phyloP scores from a whole-genome alignment of 2,797 vertebrate species.

The Urosaurus nigricauda region DNA sequence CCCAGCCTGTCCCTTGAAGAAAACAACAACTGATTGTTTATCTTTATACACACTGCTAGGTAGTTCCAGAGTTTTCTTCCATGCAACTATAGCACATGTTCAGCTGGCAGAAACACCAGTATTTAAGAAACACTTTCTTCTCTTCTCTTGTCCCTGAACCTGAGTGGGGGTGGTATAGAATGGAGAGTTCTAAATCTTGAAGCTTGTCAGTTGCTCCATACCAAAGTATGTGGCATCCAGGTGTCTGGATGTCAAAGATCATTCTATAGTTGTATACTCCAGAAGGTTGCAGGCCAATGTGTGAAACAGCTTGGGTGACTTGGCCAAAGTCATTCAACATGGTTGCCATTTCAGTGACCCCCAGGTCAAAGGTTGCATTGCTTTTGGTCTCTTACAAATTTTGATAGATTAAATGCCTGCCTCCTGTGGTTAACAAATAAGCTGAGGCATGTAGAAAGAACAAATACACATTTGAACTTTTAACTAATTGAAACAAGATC shows the following conservation, averaged over 20 bases:
- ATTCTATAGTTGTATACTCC: constrained; percentile 70
- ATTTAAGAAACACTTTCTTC: constrained; percentile 56
- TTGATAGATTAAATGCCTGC: constrained; percentile 77
- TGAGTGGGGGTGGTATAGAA: constrained; percentile 45
- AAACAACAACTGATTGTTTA: not conserved
- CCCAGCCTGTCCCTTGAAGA: not conserved
- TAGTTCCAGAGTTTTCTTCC: constrained; percentile 27
- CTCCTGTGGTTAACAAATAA: constrained; percentile 74
- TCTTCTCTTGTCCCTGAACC: constrained; percentile 62
- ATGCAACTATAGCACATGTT: constrained; percentile 11
- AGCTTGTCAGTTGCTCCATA: constrained; percentile 77
- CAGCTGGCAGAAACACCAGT: constrained; percentile 42
- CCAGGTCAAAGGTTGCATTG: constrained; percentile 73
- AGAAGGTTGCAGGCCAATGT: constrained; percentile 67
- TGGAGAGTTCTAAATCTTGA: constrained; percentile 69
- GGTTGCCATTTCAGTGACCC: constrained; percentile 68
- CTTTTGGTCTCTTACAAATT: constrained; percentile 78
- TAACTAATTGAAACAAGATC: constrained; percentile 40
- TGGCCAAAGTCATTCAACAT: constrained; percentile 67
- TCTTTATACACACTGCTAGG: constrained; percentile 27
- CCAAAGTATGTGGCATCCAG: constrained; percentile 78
- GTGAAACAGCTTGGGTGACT: constrained; percentile 59
- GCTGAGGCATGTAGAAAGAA: constrained; percentile 58
- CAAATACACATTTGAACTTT: constrained; percentile 65
- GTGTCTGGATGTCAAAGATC: constrained; percentile 82